phyloP scores from a whole-genome alignment of 2,113 vertebrate species.

The Nibea albiflora region DNA sequence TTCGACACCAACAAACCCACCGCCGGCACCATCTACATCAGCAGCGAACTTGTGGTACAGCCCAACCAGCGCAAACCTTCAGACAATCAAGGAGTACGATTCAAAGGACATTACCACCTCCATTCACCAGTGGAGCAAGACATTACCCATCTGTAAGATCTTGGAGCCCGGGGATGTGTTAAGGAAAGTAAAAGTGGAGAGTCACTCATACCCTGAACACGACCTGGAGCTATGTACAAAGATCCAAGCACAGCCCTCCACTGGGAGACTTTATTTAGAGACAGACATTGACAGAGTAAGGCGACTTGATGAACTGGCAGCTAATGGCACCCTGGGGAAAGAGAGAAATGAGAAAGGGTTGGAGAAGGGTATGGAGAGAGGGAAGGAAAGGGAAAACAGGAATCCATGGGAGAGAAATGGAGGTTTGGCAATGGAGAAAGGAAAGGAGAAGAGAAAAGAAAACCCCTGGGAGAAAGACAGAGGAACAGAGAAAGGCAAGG shows the following conservation, averaged over 20 bases:
- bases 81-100: slow-evolving; percentile 66
- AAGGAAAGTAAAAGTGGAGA: slow-evolving; percentile 58
- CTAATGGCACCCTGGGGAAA: slow-evolving; percentile 59
- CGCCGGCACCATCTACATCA: background rate
- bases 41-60: slow-evolving; percentile 58
- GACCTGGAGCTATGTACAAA: slow-evolving; percentile 67
- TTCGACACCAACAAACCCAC: slow-evolving; percentile 35
- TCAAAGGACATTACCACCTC: slow-evolving; percentile 59
- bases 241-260: slow-evolving; percentile 68
- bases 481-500: slow-evolving; percentile 43
- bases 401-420: slow-evolving; percentile 61
- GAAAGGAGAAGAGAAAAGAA: slow-evolving; percentile 58
- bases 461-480: slow-evolving; percentile 49
- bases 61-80: slow-evolving; percentile 56
- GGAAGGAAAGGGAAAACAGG: slow-evolving; percentile 56
- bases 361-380: slow-evolving; percentile 54
- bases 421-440: slow-evolving; percentile 39
- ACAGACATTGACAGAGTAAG: slow-evolving; percentile 85
- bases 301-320: slow-evolving; percentile 76
- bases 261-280: slow-evolving; percentile 82
- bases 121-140: slow-evolving; percentile 72
- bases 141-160: slow-evolving; percentile 74
- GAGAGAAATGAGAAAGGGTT: slow-evolving; percentile 52
- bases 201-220: slow-evolving; percentile 51
- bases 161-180: slow-evolving; percentile 71